Base-by-base conservation (phyloP, 2,113 vertebrate genomes). In the Passer domesticus region DNA sequence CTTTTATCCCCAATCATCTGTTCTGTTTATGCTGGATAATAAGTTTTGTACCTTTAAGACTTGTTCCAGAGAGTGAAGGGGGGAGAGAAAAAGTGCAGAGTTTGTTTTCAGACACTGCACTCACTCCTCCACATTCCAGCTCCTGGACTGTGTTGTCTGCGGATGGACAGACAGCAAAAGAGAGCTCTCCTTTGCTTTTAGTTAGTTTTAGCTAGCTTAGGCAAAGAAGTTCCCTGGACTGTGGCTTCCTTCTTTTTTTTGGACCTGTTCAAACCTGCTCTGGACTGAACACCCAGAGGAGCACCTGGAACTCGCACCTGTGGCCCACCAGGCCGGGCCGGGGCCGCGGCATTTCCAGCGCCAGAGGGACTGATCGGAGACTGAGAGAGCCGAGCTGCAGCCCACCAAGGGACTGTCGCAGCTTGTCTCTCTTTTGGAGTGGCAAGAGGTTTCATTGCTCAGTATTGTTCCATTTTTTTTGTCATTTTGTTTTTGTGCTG, bases 31-130 rank as follows among this genome's bases (percentile, higher is more conserved):
- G 58, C 23, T 37, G 58, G 10, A 59, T 59, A 59, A 35, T 47
- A 59, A 59, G n/a, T 37, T 25, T 16, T 59, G 58, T n/a, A 17
- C 58, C 58, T 59, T 59, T 59, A 16, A 59, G 23, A 59, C 58
- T 35, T 10, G n/a, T 59, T 37, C 23, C 2, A 41, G 1, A 59
- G 23, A 37, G n/a, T 2, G 7, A 35, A 35, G n/a, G 0, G 7
- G n/a, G n/a, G 15, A 25, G n/a, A 17, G 23, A 35, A 16, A 7
- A 35, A 59, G 22, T 1, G 5, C 3, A 9, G 4, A 24, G 56
- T 35, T 59, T 59, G n/a, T 35, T 35, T 59, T 35, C n/a, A 59
- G n/a, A 59, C 7, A 25, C 56, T 35, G n/a, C 56, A 17, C n/a
- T 25, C 56, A 25, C 56, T 35, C n/a, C n/a, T 59, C 56, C 56